Percentiles rank a stretch among this genome's conserved stretches.
Conservation (phyloP, 2,113 vertebrate genomes). For the Hydrolagus affinis region DNA sequence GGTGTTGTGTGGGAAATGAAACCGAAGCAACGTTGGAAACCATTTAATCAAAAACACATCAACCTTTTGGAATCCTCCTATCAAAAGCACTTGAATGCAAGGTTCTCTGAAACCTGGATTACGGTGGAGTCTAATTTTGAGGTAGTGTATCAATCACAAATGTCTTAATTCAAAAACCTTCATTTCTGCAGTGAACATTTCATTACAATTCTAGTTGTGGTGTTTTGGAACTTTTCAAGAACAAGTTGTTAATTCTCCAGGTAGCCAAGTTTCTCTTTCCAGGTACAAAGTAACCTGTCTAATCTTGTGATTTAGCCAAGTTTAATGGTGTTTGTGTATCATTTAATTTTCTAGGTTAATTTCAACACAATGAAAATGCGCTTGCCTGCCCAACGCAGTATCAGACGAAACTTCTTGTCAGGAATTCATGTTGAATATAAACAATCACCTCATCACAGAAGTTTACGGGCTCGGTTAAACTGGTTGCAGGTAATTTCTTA, state of each 20-base stretch:
- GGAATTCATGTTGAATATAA: constrained; percentile 89
- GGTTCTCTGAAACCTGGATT: constrained; percentile 56
- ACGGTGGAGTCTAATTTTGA: constrained; percentile 71
- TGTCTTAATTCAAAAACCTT: too few relatives aligned
- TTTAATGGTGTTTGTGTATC: not conserved
- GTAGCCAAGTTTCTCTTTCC: too few relatives aligned
- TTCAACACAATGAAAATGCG: constrained; percentile 81
- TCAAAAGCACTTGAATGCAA: constrained; percentile 54
- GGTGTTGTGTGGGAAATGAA: constrained; percentile 89
- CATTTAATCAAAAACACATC: constrained; percentile 86
- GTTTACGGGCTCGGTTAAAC: constrained; percentile 78
- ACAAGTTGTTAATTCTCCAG: too few relatives aligned
- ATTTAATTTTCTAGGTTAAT: constrained; percentile 64
- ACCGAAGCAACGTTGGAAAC: constrained; percentile 82
- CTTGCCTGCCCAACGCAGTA: constrained; percentile 60
- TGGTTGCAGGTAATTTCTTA: constrained; percentile 78
- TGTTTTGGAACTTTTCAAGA: too few relatives aligned
- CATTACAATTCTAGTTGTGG: too few relatives aligned
- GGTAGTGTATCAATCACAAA: constrained; percentile 48
- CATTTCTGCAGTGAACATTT: too few relatives aligned
- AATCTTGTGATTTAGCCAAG: too few relatives aligned
- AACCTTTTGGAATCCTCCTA: constrained; percentile 74
- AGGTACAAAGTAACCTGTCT: too few relatives aligned
- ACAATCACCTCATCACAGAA: constrained; percentile 81
- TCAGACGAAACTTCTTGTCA: constrained; percentile 82